These are phyloP conservation scores for Hemicrepidius hirtus DNA, from an alignment of 2,888 invertebrate species.

Conservation along the genomic window DNA sequence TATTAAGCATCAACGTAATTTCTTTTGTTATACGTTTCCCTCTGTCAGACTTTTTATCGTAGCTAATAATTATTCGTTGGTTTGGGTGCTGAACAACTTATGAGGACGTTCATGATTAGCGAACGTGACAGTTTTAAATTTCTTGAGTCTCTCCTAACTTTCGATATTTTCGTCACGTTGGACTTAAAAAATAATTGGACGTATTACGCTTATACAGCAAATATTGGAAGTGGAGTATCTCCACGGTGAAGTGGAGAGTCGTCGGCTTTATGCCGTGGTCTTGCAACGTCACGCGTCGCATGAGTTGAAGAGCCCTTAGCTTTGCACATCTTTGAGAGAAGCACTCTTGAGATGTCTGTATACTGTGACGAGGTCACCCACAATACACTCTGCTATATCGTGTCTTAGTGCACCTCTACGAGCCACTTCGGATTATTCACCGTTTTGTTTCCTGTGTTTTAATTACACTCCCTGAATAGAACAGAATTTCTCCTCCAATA, in stretches of 20 bases:
- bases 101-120: constrained; percentile 36
- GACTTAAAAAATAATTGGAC: constrained; percentile 62
- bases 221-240: constrained; percentile 55
- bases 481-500: constrained; percentile 37
- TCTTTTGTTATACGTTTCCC: too few relatives aligned
- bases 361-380: constrained; percentile 63
- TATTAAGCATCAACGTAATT: too few relatives aligned
- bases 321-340: constrained; percentile 63
- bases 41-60: not conserved
- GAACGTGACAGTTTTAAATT: constrained; percentile 48
- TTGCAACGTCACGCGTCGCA: constrained; percentile 67
- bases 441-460: constrained; percentile 51
- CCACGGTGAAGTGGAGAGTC: constrained; percentile 58
- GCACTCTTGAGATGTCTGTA: constrained; percentile 64
- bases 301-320: constrained; percentile 64
- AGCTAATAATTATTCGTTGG: not conserved
- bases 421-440: constrained; percentile 41
- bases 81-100: constrained; percentile 17
- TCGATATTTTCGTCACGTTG: constrained; percentile 31
- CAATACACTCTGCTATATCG: constrained; percentile 60
- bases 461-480: constrained; percentile 47
- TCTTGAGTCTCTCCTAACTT: constrained; percentile 1
- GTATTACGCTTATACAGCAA: constrained; percentile 60
- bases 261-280: constrained; percentile 64
- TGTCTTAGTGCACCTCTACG: constrained; percentile 46